Percentiles rank a stretch among this genome's conserved stretches.
Conservation (phyloP, 2,113 vertebrate genomes). For the Cyprinus carpio region DNA sequence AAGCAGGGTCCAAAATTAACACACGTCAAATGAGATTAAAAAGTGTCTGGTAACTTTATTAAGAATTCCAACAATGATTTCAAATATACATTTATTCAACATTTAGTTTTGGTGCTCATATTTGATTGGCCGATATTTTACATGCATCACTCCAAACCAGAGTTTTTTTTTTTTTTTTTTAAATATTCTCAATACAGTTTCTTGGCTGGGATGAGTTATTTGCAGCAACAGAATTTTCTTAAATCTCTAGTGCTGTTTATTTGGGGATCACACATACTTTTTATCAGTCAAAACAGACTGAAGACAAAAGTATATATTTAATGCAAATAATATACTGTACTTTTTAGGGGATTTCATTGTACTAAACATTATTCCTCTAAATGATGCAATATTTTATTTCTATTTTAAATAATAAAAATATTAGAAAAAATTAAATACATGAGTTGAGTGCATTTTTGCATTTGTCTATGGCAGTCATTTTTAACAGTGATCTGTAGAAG, state of each 20-base stretch:
- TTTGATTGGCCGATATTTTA: too few relatives aligned
- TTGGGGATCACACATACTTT: neutral
- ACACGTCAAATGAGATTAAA: neutral
- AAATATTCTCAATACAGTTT: neutral
- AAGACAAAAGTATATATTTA: too few relatives aligned
- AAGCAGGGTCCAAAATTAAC: constrained; percentile 3
- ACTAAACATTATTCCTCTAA: neutral
- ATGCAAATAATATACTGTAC: neutral
- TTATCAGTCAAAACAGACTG: too few relatives aligned
- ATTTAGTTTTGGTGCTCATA: too few relatives aligned
- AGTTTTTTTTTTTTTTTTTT: too few relatives aligned
- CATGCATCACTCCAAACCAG: too few relatives aligned
- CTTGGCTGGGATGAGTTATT: neutral
- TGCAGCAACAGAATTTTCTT: neutral
- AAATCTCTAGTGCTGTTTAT: neutral
- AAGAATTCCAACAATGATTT: neutral
- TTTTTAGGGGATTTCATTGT: neutral
- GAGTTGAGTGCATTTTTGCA: neutral
- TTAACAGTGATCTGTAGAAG: neutral
- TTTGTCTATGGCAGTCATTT: neutral
- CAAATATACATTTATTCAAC: neutral
- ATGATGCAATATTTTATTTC: neutral
- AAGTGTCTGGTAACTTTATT: neutral
- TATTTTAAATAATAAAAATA: neutral
- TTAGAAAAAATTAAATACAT: too few relatives aligned